phyloP scores from a whole-genome alignment of 2,888 invertebrate genomes.

The Ommatoiulus sabulosus region DNA sequence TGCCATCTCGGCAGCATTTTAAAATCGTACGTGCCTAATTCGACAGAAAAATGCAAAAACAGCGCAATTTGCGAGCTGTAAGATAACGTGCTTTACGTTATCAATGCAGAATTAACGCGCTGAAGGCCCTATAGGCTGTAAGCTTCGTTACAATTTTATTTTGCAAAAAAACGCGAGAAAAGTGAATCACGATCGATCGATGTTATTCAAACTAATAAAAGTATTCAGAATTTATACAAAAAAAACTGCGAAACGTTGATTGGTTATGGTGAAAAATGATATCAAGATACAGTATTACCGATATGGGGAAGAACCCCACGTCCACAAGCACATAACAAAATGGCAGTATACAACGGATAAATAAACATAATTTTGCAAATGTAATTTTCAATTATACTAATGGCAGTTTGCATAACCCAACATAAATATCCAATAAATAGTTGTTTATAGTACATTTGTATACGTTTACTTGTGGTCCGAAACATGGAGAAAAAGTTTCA shows the following conservation, averaged over 20 bases:
- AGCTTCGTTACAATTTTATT: not conserved
- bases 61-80: not conserved
- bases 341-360: not conserved
- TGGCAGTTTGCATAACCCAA: too few relatives aligned
- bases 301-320: too few relatives aligned
- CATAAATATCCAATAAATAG: too few relatives aligned
- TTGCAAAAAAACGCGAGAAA: not conserved
- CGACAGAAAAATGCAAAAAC: not conserved
- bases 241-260: too few relatives aligned
- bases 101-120: not conserved
- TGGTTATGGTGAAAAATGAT: too few relatives aligned
- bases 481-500: too few relatives aligned
- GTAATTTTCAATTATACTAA: not conserved
- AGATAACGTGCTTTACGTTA: not conserved
- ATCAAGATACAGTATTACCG: too few relatives aligned
- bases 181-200: not conserved
- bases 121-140: not conserved
- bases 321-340: not conserved
- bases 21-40: constrained; percentile 21
- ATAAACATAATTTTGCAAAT: not conserved
- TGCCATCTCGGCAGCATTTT: not conserved
- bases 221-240: too few relatives aligned
- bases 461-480: too few relatives aligned
- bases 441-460: too few relatives aligned
- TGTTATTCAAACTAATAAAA: not conserved